Evolutionary conservation across 2,888 invertebrate genomes (phyloP).

Genomic region (Drosophila ochracea): DNA sequence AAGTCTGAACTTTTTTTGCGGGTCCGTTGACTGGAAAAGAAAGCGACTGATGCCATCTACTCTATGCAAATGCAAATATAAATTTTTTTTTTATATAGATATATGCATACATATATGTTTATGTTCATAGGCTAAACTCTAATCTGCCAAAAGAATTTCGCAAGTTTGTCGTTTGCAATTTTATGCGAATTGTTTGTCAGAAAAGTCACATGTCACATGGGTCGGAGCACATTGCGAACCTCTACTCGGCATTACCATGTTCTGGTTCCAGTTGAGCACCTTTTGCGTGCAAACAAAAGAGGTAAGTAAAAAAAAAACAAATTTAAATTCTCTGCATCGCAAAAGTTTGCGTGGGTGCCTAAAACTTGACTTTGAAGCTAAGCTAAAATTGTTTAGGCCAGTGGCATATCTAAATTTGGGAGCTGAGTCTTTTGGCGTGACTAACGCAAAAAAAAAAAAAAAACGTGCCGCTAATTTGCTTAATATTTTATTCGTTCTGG

Average conservation of each 20-base stretch:
- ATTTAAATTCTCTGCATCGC: not conserved
- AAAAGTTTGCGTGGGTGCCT: slow-evolving; percentile 34
- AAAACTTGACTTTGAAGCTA: slow-evolving; percentile 26
- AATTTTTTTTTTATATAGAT: not conserved
- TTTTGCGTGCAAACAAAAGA: slow-evolving; percentile 34
- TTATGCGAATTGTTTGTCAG: slow-evolving; percentile 44
- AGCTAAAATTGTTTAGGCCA: slow-evolving; percentile 10
- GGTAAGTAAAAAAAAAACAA: not conserved
- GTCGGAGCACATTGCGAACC: slow-evolving; percentile 7
- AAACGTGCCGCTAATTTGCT: not conserved
- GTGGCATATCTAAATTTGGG: slow-evolving; percentile 7
- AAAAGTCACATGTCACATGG: slow-evolving; percentile 49
- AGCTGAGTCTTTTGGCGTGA: not conserved
- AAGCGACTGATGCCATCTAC: slow-evolving; percentile 43
- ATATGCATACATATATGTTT: not conserved
- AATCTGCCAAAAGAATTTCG: slow-evolving; percentile 15
- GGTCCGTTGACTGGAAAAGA: slow-evolving; percentile 48
- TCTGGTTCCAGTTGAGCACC: slow-evolving; percentile 54
- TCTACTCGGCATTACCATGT: not conserved
- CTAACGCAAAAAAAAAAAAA: not conserved
- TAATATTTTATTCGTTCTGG: slow-evolving; percentile 5
- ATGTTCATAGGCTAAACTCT: not conserved
- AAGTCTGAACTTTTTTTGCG: slow-evolving; percentile 45
- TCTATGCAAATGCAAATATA: not conserved
- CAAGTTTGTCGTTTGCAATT: slow-evolving; percentile 21